Base-by-base conservation (phyloP, 1,140 invertebrate species). In the Camponotus floridanus region DNA sequence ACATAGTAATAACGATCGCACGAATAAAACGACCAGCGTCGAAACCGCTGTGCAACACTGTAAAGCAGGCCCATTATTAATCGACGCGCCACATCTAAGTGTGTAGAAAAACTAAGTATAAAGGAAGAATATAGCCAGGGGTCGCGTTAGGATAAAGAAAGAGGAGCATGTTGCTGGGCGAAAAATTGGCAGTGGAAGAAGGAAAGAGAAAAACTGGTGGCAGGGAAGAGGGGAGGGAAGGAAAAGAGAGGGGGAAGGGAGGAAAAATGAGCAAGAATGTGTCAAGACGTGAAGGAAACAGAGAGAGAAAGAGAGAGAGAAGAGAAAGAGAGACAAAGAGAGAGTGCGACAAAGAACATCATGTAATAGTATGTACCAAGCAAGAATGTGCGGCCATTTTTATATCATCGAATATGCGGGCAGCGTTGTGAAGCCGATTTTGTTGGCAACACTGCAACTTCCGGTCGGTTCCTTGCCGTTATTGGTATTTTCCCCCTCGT, bases 1-100 rank as follows among this genome's bases (percentile, higher is more conserved):
- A 70, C 78, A 76, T 91, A 91, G 87, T 91, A 87, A 74, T 51
- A 89, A 81, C 67, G 81, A 85, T 87, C 87, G 62, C 74, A 79
- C 57, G 48, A 86, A 80, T 80, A 83, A 79, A 76, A 65, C 21
- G 48, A 88, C 61, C 65, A 15, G 79, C 65, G 51, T 81, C 26
- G 62, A 76, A 70, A 55, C 48, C 33, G 67, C 45, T 68, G 26
- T 26, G 48, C 39, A 87, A 84, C 67, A 48, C 39, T 83, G 79
- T 83, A 81, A 26, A 81, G 36, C 79, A 81, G 67, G 67, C n/a
- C 55, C 79, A 83, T 83, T 83, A 83, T 83, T 83, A 83, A 83
- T 83, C 79, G 79, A 83, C 73, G 55, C 68, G 68, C 68, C 55
- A 59, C 74, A 61, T 74, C 68, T 74, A 74, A 83, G 79, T 26